These are phyloP conservation scores for Tringa solitaria DNA, from an alignment of 2,113 vertebrate species.

Conservation along the genomic window DNA sequence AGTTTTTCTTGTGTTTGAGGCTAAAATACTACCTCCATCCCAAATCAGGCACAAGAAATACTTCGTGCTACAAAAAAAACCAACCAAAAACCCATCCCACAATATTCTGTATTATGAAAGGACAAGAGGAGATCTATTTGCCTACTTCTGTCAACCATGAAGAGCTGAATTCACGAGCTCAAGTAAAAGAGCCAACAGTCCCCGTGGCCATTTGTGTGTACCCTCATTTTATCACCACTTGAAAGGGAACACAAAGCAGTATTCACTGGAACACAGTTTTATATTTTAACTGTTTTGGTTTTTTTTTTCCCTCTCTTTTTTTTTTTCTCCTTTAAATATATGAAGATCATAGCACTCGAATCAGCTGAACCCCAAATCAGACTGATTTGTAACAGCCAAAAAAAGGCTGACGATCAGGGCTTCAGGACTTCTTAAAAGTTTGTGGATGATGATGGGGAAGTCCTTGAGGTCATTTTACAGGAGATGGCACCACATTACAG, in stretches of 20 bases:
- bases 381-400: not conserved
- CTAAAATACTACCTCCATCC: not conserved
- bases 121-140: not conserved
- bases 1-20: not conserved
- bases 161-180: not conserved
- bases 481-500: not conserved
- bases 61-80: not conserved
- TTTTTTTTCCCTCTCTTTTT: too few relatives aligned
- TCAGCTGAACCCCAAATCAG: not conserved
- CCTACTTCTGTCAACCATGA: not conserved
- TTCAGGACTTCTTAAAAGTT: fast-evolving
- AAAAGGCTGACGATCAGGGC: not conserved
- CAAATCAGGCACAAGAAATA: not conserved
- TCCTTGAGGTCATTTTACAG: not conserved
- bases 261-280: not conserved
- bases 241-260: not conserved
- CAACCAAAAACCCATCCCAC: not conserved
- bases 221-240: not conserved
- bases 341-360: fast-evolving
- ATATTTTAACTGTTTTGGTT: not conserved
- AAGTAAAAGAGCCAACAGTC: not conserved
- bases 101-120: not conserved
- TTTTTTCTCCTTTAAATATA: not conserved
- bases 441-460: not conserved
- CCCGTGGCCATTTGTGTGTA: not conserved